Evolutionary conservation across 1,140 invertebrate genomes (phyloP), one percentile per base, ranked within the genome.

Genomic region (Nylanderia fulva): DNA sequence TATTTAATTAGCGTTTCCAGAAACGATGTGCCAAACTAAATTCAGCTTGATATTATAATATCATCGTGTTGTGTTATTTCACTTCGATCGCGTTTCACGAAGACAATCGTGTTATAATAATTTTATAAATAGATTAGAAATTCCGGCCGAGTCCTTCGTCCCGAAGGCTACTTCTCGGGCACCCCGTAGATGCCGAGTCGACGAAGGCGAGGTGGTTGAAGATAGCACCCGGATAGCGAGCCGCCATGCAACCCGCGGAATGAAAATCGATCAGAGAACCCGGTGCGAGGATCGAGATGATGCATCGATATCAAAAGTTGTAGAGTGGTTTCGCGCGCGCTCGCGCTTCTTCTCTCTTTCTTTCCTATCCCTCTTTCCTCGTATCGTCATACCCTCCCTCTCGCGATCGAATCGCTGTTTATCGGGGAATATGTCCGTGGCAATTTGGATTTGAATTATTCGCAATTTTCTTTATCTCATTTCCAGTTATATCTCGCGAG

Each of bases 301-400:
- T 94, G 93, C 94, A 93, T 94, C 93, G 94, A 94, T 94, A 95
- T 94, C 91, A 93, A 93, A 93, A 94, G 91, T 92, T 93, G 93
- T 90, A 91, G 93, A 94, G 93, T 94, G 93, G 91, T 93, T 94
- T 94, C 91, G 89, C 93, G 92, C 93, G 89, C 85, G 82, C 84
- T 64, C 88, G 77, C 66, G 88, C 86, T 74, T 48, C 86, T 83
- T 69, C 64, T 77, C 58, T 85, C 85, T 84, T 68, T 87, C 85
- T 77, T 48, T 63, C 58, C 58, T 15, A 45, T 64, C 85, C 86
- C 74, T 72, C 85, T 76, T n/a, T 72, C 74, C 71, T 63, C 58
- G 48, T 71, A 68, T 36, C 80, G 79, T 77, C 84, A 69, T 87
- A 52, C 64, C 60, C 84, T 68, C 85, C 45, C 48, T 48, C 48